These are phyloP conservation scores for Columba guinea DNA, from an alignment of 2,797 vertebrate genomes.

Conservation along the genomic window DNA sequence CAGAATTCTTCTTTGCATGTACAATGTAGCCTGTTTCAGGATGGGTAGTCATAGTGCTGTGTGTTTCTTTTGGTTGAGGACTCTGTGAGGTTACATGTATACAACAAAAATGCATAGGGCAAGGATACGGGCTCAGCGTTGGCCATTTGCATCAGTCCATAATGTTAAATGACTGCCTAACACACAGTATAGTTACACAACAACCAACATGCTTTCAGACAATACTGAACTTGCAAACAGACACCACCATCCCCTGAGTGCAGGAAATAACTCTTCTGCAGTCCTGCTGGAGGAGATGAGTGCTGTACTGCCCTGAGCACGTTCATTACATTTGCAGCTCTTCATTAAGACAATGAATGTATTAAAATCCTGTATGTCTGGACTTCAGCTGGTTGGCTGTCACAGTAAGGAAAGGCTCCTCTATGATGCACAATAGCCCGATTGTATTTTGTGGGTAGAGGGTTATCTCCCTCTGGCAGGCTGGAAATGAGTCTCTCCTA, in stretches of 20 bases:
- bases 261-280: background rate
- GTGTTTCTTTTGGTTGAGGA: background rate
- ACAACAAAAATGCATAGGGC: background rate
- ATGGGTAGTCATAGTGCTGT: background rate
- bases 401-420: background rate
- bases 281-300: background rate
- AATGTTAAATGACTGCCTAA: background rate
- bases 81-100: accelerated
- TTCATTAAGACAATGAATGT: constrained; percentile 5
- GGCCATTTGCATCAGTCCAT: background rate
- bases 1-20: background rate
- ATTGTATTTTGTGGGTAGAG: background rate
- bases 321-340: background rate
- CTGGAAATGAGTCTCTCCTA: background rate
- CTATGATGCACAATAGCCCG: background rate
- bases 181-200: background rate
- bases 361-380: constrained; percentile 10
- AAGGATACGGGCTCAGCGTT: background rate
- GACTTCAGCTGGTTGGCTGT: constrained; percentile 1
- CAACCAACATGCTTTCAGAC: background rate
- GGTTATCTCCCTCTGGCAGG: background rate
- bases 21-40: background rate
- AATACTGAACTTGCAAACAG: background rate
- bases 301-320: background rate
- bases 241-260: background rate